Percentiles rank a stretch among this genome's conserved stretches.
phyloP scores from a whole-genome alignment of 2,888 invertebrate genomes.

The Sabatieria punctata region DNA sequence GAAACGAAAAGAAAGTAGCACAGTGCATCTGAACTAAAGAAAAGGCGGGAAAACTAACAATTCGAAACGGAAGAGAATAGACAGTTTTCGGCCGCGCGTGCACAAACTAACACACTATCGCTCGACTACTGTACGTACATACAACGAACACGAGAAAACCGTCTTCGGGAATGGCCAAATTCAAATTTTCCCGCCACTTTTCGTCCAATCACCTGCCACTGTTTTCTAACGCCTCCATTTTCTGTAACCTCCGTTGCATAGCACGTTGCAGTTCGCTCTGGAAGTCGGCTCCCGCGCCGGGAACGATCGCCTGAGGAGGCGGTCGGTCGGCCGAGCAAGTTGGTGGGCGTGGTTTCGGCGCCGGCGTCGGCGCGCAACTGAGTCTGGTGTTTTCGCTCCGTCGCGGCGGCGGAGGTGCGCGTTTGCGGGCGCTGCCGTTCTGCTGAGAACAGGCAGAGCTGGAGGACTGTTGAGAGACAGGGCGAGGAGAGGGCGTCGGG shows the following conservation, averaged over 20 bases:
- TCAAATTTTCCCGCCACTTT: too few species aligned
- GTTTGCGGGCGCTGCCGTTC: background rate
- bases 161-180: too few species aligned
- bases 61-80: too few species aligned
- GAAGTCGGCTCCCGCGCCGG: slow-evolving; percentile 5
- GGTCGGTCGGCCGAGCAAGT: background rate
- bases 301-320: slow-evolving; percentile 2
- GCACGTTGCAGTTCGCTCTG: slow-evolving; percentile 8
- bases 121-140: too few species aligned
- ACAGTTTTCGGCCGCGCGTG: too few species aligned
- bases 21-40: too few species aligned
- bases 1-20: too few species aligned
- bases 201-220: too few species aligned
- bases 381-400: slow-evolving; percentile 20
- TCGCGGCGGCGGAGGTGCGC: slow-evolving; percentile 25
- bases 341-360: background rate
- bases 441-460: background rate
- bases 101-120: too few species aligned
- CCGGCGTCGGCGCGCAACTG: background rate
- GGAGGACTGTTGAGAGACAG: background rate
- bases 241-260: slow-evolving; percentile 8
- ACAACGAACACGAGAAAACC: too few species aligned
- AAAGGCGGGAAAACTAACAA: too few species aligned
- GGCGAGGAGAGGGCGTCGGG: background rate
- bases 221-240: slow-evolving; percentile 6